Evolutionary conservation across 1,140 invertebrate species (phyloP), one percentile per base, ranked within the genome.

Genomic region (Drosophila pseudoobscura): DNA sequence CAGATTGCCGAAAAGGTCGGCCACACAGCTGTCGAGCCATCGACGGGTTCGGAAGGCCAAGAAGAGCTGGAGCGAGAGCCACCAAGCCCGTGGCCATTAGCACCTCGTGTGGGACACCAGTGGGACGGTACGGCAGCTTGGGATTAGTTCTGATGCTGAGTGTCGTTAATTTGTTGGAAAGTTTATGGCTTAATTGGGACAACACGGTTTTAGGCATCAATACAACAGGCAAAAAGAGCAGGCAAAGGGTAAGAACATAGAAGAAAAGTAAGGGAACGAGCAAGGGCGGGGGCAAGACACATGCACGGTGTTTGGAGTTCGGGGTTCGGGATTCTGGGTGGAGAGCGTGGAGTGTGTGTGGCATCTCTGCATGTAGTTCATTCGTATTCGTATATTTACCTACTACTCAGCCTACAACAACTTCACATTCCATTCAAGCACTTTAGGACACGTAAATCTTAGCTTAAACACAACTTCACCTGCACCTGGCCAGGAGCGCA

Each of bases 371-470:
- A 39, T 69, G 49, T 68, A 62, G 43, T 15, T 52, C 68, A 52
- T 57, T 54, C 69, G 63, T 65, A 43, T 22, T 39, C 31, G 44
- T 39, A 56, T 77, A 88, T 82, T 87, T 88, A 87, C 82, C 82
- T 87, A 87, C 61, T 58, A 87, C 61, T 58, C 31, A 64, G 69
- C 82, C 82, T 82, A 87, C 63, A 68, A 64, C 62, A 74, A 75
- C 74, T 51, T 78, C 61, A 57, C 82, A 85, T 85, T 80, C 71
- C 78, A 83, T 73, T 78, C 78, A 87, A 88, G 75, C 70, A 69
- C 69, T 60, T 61, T 65, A 87, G 44, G 56, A 88, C 71, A 88
- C 83, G 78, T 73, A 66, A 83, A 82, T 65, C 58, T 53, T 72
- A 75, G 51, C 82, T 68, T 82, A 87, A 75, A 78, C 83, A 69